Evolutionary conservation across 1,140 invertebrate genomes (phyloP).

Genomic region (Lysiphlebus fabarum): DNA sequence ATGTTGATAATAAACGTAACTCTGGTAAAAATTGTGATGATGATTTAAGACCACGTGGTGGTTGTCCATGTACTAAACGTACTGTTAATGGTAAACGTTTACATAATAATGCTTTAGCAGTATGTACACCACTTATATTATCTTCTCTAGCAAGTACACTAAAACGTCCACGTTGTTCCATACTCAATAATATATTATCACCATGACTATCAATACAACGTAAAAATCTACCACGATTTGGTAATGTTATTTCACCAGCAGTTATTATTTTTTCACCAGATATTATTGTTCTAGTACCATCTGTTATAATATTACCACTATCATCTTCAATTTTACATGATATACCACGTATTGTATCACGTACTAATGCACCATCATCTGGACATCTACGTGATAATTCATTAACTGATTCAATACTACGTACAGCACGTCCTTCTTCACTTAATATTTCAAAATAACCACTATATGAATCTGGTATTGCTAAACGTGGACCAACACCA

Average conservation of each 20-base stretch:
- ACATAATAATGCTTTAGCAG: conserved; percentile 77
- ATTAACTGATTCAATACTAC: conserved; percentile 83
- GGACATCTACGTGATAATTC: conserved; percentile 77
- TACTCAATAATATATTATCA: conserved; percentile 75
- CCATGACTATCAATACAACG: conserved; percentile 82
- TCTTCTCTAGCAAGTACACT: conserved; percentile 86
- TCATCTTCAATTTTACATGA: conserved; percentile 63
- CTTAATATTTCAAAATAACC: conserved; percentile 93
- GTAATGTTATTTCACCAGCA: conserved; percentile 65
- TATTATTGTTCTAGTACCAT: conserved; percentile 66
- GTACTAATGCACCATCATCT: conserved; percentile 74
- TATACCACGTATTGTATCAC: conserved; percentile 81
- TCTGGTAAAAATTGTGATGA: conserved; percentile 78
- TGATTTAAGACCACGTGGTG: conserved; percentile 74
- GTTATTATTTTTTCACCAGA: conserved; percentile 75
- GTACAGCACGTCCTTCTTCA: conserved; percentile 84
- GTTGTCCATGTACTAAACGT: conserved; percentile 81
- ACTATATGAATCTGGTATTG: conserved; percentile 85
- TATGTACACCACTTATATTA: conserved; percentile 89
- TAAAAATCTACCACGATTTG: conserved; percentile 71
- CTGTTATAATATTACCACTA: conserved; percentile 62
- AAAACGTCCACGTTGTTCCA: conserved; percentile 86
- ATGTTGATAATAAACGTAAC: conserved; percentile 76
- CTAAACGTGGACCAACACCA: conserved; percentile 75
- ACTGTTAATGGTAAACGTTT: conserved; percentile 89